These are phyloP conservation scores for Ips typographus DNA, from an alignment of 1,140 invertebrate species.

Conservation along the genomic window DNA sequence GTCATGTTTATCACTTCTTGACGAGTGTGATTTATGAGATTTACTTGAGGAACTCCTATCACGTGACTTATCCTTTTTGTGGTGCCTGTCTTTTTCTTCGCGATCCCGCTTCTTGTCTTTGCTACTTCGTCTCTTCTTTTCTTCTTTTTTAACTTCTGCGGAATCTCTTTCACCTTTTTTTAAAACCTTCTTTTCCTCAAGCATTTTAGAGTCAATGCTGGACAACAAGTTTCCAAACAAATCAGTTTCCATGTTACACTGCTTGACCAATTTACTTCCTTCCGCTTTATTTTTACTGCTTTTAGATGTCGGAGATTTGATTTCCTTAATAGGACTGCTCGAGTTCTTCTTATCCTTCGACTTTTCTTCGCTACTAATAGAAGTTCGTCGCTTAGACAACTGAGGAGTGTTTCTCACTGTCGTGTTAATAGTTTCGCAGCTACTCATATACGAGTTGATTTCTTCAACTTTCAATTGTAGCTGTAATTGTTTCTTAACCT, in stretches of 20 bases:
- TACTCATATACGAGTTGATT: constrained; percentile 19
- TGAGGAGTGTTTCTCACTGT: constrained; percentile 28
- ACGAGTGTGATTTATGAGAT: not conserved
- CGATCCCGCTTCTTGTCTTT: constrained; percentile 25
- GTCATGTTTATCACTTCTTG: constrained; percentile 19
- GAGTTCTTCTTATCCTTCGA: constrained; percentile 2
- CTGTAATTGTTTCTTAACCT: constrained; percentile 34
- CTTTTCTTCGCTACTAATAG: not conserved
- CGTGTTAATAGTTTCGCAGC: constrained; percentile 19
- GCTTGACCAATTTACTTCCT: constrained; percentile 16
- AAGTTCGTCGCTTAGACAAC: not conserved
- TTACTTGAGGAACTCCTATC: constrained; percentile 24
- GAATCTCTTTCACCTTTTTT: constrained; percentile 33
- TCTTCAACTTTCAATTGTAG: constrained; percentile 35
- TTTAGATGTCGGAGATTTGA: constrained; percentile 6
- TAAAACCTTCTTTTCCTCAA: constrained; percentile 31
- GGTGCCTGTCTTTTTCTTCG: constrained; percentile 13
- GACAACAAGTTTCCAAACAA: constrained; percentile 42
- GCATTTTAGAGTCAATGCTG: constrained; percentile 43
- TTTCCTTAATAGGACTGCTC: constrained; percentile 10
- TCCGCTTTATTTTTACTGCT: not conserved
- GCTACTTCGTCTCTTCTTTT: not conserved
- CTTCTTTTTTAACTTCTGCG: constrained; percentile 7
- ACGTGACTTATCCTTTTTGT: constrained; percentile 25
- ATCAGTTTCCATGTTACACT: constrained; percentile 41